Conservation (phyloP, 2,113 vertebrate species). For the Ceuthmochares aereus region DNA sequence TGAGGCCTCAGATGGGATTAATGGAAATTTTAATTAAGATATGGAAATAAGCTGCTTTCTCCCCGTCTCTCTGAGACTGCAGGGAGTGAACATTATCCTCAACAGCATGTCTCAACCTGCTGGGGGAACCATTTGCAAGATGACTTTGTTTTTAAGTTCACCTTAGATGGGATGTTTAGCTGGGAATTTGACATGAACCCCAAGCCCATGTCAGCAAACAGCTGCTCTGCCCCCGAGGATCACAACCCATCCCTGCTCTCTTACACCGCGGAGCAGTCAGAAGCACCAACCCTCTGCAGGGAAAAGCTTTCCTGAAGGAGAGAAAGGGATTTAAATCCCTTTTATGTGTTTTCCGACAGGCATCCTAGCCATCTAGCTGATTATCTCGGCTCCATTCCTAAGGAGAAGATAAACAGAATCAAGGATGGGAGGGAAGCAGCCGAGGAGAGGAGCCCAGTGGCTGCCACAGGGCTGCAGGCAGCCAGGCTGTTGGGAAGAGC, state of each 20-base stretch:
- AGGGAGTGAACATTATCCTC: slow-evolving; percentile 65
- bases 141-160: slow-evolving; percentile 57
- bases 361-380: neutral
- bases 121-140: slow-evolving; percentile 50
- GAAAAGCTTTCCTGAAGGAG: neutral
- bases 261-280: fast-evolving
- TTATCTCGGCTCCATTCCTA: neutral
- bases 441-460: neutral
- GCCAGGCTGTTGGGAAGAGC: neutral
- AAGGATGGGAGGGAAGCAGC: neutral
- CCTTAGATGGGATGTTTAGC: neutral
- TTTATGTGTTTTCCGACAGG: neutral
- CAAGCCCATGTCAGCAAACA: neutral
- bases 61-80: slow-evolving; percentile 60
- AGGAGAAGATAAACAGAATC: neutral
- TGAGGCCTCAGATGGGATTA: slow-evolving; percentile 76
- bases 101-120: slow-evolving; percentile 58
- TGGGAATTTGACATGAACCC: neutral
- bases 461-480: fast-evolving
- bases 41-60: slow-evolving; percentile 77
- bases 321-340: neutral
- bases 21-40: slow-evolving; percentile 79
- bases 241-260: neutral
- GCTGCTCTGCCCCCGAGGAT: neutral
- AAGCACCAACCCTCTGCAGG: neutral